These are phyloP conservation scores for Carabus problematicus DNA, from an alignment of 2,888 invertebrate species.

Conservation along the genomic window DNA sequence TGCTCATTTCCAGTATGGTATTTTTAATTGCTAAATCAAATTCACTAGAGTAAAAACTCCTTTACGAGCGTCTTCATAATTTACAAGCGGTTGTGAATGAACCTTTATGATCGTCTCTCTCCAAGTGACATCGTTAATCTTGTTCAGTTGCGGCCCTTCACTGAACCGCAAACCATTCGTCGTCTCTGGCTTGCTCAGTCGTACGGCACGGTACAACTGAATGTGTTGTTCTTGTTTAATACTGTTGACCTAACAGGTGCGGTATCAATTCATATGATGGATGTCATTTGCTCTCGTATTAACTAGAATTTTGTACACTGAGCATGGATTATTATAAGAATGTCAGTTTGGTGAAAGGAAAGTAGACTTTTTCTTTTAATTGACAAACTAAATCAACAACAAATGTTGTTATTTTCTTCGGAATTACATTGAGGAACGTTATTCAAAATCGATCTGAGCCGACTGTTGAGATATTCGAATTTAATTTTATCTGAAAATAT, in stretches of 20 bases:
- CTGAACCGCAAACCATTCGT: slow-evolving; percentile 24
- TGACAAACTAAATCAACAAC: not conserved
- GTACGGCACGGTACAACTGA: not conserved
- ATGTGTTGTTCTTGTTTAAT: not conserved
- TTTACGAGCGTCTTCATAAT: slow-evolving; percentile 7
- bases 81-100: slow-evolving; percentile 29
- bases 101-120: slow-evolving; percentile 37
- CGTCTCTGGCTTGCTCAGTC: slow-evolving; percentile 16
- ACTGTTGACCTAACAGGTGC: slow-evolving; percentile 40
- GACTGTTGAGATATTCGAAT: slow-evolving; percentile 7
- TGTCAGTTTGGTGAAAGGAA: slow-evolving; percentile 38
- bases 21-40: slow-evolving; percentile 11
- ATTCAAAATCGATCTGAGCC: slow-evolving; percentile 11
- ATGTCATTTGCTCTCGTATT: slow-evolving; percentile 39
- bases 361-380: slow-evolving; percentile 34
- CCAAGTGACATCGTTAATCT: slow-evolving; percentile 42
- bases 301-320: slow-evolving; percentile 30
- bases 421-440: not conserved
- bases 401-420: too few relatives aligned
- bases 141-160: slow-evolving; percentile 36
- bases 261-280: slow-evolving; percentile 41
- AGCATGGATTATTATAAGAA: slow-evolving; percentile 21
- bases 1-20: not conserved
- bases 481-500: slow-evolving; percentile 27
- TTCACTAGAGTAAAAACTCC: slow-evolving; percentile 13